These are phyloP conservation scores for Bergia sp. DNA, from an alignment of 92 coral and sea anemone genomes.

Conservation along the genomic window DNA sequence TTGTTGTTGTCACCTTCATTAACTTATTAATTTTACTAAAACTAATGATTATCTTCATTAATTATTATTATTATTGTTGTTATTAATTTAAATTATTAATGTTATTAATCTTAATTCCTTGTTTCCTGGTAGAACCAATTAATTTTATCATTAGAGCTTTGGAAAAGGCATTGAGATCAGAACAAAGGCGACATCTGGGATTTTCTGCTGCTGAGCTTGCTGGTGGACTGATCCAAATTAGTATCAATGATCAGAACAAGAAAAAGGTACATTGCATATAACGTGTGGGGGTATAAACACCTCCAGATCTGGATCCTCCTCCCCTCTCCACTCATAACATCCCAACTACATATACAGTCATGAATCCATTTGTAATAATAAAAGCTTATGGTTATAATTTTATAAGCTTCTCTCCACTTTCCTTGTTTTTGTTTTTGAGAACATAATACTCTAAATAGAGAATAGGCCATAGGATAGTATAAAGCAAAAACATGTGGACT, in stretches of 20 bases:
- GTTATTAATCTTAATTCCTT: neutral
- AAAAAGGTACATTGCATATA: slow-evolving; percentile 43
- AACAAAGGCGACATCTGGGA: slow-evolving; percentile 55
- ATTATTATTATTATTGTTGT: neutral
- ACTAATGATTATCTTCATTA: neutral
- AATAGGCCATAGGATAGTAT: no score
- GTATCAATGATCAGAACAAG: slow-evolving; percentile 66
- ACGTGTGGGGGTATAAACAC: no score
- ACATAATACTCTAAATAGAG: no score
- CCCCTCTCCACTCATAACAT: no score
- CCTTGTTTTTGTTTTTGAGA: no score
- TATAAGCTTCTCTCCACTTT: no score
- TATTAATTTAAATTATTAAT: neutral
- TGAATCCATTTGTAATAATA: no score
- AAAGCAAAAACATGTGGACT: no score
- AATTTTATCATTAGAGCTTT: slow-evolving; percentile 47
- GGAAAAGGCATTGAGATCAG: slow-evolving; percentile 48
- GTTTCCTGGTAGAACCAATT: slow-evolving; percentile 51
- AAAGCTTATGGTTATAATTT: no score
- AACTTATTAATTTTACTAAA: neutral
- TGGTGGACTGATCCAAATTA: slow-evolving; percentile 61
- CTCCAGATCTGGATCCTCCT: no score
- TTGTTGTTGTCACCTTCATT: no score
- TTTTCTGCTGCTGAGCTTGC: slow-evolving; percentile 69
- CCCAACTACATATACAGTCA: no score